Evolutionary conservation across 1,140 invertebrate species (phyloP).

Genomic region (Schlechtendalia chinensis): DNA sequence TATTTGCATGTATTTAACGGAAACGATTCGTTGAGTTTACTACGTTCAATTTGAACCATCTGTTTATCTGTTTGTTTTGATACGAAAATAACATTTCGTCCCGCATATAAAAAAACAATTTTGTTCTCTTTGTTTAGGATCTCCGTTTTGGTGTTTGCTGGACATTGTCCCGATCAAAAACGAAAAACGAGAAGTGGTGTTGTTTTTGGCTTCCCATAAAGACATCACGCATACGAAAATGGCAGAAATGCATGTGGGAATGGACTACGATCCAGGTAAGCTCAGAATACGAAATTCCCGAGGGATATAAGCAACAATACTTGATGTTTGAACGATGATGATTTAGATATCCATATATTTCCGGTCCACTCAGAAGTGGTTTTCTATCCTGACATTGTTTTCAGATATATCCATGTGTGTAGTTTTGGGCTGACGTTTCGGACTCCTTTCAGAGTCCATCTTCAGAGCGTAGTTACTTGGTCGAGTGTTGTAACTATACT

Average conservation of each 20-base stretch:
- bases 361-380: too few species aligned
- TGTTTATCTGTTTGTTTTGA: not conserved
- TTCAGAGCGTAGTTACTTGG: too few species aligned
- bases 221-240: constrained; percentile 91
- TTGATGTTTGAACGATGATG: not conserved
- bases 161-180: constrained; percentile 99
- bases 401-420: too few species aligned
- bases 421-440: too few species aligned
- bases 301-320: not conserved
- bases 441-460: too few species aligned
- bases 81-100: constrained; percentile 16
- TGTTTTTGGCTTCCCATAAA: constrained; percentile 95
- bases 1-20: constrained; percentile 14
- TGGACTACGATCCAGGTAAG: constrained; percentile 49
- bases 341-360: too few species aligned
- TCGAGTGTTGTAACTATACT: too few species aligned
- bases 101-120: constrained; percentile 19
- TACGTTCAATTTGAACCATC: not conserved
- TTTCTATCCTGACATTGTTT: too few species aligned
- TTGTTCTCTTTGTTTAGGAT: constrained; percentile 64
- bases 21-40: not conserved
- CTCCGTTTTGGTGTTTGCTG: constrained; percentile 91
- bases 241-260: constrained; percentile 61
- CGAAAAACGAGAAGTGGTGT: constrained; percentile 93
- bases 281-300: not conserved